Evolutionary conservation across 2,888 invertebrate genomes (phyloP).

Genomic region (Drosophila mimica): DNA sequence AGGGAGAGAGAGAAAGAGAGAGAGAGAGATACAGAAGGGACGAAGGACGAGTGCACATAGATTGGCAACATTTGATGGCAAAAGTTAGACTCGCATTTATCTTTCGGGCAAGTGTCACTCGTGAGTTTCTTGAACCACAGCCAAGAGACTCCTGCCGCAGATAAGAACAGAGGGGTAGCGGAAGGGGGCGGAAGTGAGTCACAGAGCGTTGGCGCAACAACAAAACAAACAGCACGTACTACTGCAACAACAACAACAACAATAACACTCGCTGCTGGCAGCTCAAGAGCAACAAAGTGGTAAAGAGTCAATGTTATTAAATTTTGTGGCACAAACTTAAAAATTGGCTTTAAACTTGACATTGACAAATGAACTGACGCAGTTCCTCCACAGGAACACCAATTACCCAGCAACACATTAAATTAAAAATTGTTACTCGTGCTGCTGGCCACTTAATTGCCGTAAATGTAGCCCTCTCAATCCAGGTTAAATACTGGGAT

Average conservation of each 20-base stretch:
- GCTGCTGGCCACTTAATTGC: conserved; percentile 37
- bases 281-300: conserved; percentile 18
- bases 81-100: conserved; percentile 79
- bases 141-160: conserved; percentile 57
- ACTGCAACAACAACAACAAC: conserved; percentile 6
- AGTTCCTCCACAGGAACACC: conserved; percentile 17
- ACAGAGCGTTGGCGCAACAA: not conserved
- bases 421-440: conserved; percentile 47
- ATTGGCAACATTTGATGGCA: conserved; percentile 81
- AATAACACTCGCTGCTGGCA: conserved; percentile 9
- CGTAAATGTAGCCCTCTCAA: conserved; percentile 30
- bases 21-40: not conserved
- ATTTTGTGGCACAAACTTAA: conserved; percentile 39
- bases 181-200: too few species aligned
- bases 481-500: conserved; percentile 31
- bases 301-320: conserved; percentile 44
- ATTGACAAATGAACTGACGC: conserved; percentile 47
- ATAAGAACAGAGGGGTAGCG: conserved; percentile 12
- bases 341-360: conserved; percentile 39
- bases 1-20: not conserved
- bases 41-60: conserved; percentile 49
- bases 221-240: conserved; percentile 43
- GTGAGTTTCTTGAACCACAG: conserved; percentile 80
- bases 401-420: conserved; percentile 32
- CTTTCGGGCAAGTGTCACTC: conserved; percentile 79